These are phyloP conservation scores for Noctua pronuba DNA, from an alignment of 2,888 invertebrate genomes.

Conservation along the genomic window DNA sequence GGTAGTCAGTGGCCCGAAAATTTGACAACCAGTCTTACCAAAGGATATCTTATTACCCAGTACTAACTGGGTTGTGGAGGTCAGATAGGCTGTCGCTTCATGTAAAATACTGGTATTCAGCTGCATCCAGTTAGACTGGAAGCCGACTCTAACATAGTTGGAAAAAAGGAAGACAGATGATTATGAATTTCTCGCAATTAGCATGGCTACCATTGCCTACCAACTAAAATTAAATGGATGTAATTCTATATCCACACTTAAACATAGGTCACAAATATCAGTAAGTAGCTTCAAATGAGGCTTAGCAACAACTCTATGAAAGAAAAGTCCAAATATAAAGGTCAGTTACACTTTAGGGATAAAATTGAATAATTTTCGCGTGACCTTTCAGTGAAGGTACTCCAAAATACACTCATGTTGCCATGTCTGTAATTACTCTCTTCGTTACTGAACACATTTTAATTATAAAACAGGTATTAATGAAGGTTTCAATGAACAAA, in stretches of 20 bases:
- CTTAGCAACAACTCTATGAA: neutral
- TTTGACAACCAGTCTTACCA: too few species aligned
- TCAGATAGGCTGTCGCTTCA: too few species aligned
- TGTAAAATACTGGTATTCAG: too few species aligned
- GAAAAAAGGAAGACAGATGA: too few species aligned
- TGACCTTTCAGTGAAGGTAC: conserved; percentile 40
- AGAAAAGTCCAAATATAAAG: conserved; percentile 24
- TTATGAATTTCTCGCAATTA: too few species aligned
- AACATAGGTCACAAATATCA: neutral
- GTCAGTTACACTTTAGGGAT: conserved; percentile 1
- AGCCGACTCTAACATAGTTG: too few species aligned
- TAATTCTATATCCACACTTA: too few species aligned
- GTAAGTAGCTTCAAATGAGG: neutral
- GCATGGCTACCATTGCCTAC: neutral
- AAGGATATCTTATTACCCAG: too few species aligned
- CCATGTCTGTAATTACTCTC: conserved; percentile 3
- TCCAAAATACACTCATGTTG: conserved; percentile 20
- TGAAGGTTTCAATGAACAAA: conserved; percentile 15
- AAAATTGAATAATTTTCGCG: conserved; percentile 16
- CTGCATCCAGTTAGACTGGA: too few species aligned
- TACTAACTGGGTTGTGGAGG: too few species aligned
- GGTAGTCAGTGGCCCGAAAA: too few species aligned
- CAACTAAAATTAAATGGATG: too few species aligned
- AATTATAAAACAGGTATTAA: conserved; percentile 26
- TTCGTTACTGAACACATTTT: conserved; percentile 15